Base-by-base conservation (phyloP, 2,888 invertebrate species). In the Drosophila meridionalis region DNA sequence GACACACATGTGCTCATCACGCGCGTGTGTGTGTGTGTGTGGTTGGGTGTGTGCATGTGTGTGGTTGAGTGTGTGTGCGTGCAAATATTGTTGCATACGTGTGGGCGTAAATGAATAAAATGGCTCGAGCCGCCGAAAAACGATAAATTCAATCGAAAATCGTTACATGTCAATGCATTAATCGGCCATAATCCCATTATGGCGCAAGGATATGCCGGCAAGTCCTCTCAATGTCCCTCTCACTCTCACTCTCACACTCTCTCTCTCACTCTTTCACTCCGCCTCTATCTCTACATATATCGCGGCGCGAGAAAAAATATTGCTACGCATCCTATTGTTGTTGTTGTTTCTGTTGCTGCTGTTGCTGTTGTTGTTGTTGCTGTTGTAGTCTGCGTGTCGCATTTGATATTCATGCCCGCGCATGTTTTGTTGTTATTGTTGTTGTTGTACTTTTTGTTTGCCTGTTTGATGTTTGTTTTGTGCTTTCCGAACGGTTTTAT, bases 121-220 rank as follows among this genome's bases (percentile, higher is more conserved):
- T 90, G 85, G 73, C 85, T 81, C 89, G 87, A 87, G 90, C 90
- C 83, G 76, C 83, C 91, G 90, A 90, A 86, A 87, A 92, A 91
- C 91, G 92, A 91, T 91, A 92, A 93, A 93, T 93, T 93, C 93
- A 93, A 93, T 91, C 93, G 93, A 92, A 92, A 93, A 92, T 92
- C 93, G 93, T 93, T 93, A 92, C 93, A 93, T 93, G 93, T 93
- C 93, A 93, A 92, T 93, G 93, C 93, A 92, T 93, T 93, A 93
- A 93, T 93, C 93, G 92, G 88, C 90, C 92, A 92, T 93, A 93
- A 93, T 93, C 93, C 93, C 93, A 93, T 93, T 93, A 93, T 84
- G 91, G 87, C 84, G 82, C 90, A 90, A 89, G 92, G 92, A 91
- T 92, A 91, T 90, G 85, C 83, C 77, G 63, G 67, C 65, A 69